Base-by-base conservation (phyloP, 2,113 vertebrate species). In the Cryptotis parvus region DNA sequence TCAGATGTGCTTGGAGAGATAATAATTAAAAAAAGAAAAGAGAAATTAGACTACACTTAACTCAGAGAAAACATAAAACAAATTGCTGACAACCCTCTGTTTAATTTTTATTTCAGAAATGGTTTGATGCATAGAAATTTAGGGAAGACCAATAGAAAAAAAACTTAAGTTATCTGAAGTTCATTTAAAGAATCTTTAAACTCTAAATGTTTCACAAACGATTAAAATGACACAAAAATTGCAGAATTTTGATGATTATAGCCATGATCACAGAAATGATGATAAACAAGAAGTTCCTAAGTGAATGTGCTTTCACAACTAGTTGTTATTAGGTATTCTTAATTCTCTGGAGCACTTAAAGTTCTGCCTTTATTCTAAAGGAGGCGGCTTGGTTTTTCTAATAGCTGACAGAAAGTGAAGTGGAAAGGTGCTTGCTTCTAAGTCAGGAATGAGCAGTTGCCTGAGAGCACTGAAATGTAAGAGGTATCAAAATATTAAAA, bases 41-140 rank as follows among this genome's bases (percentile, higher is more conserved):
- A 93, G 4, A 75, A 90, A 31, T 52, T 55, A 84, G 63, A n/a
- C 35, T 41, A 82, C 49, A 41, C 55, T 37, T 73, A 91, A 93
- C 43, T n/a, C 39, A 76, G 31, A 55, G 37, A 43, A 92, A 69
- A 31, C 29, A 63, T 12, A 43, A 75, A 90, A 35, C 3, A 65
- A 89, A 66, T 75, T 75, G 4, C 45, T 55, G 11, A 63, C 90
- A 55, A 18, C 49, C 26, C 9, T 87, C 1, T 73, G 33, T 92
- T 43, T 29, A 75, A 75, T 68, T 78, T n/a, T 52, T 77, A 16
- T 41, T 37, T 65, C 83, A 24, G 26, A 45, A 61, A 86, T 16
- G 5, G 18, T 78, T 77, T 65, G 37, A 55, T 16, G 78, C 55
- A 73, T 39, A 58, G 3, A 85, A 63, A 37, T 35, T 78, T 29